These are phyloP conservation scores for Pristionchus mayeri DNA, from an alignment of 2,888 invertebrate species.

Conservation along the genomic window DNA sequence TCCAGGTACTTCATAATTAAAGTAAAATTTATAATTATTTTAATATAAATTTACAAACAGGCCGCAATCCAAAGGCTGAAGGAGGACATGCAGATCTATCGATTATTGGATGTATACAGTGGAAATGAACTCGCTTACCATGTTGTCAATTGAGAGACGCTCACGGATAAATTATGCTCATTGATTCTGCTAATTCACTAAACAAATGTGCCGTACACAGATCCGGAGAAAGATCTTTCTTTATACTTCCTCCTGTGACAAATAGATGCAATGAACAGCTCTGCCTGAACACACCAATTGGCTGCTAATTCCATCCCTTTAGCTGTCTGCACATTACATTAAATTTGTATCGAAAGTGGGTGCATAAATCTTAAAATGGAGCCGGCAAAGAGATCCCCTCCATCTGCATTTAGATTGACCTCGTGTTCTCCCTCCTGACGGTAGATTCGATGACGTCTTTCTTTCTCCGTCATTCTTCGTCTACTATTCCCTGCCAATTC, in stretches of 20 bases:
- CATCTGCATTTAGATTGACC: slow-evolving; percentile 16
- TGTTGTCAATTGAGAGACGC: slow-evolving; percentile 11
- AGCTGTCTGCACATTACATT: too few relatives aligned
- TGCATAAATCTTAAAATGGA: too few relatives aligned
- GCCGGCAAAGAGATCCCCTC: too few relatives aligned
- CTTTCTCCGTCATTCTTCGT: background rate
- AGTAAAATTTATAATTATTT: background rate
- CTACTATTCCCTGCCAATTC: background rate
- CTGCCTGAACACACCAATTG: too few relatives aligned
- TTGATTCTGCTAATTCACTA: too few relatives aligned
- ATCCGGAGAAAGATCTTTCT: too few relatives aligned
- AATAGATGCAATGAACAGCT: too few relatives aligned
- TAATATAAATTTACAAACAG: background rate
- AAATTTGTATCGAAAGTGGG: too few relatives aligned
- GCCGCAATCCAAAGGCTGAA: slow-evolving; percentile 7
- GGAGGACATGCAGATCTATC: slow-evolving; percentile 45
- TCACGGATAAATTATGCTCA: slow-evolving; percentile 40
- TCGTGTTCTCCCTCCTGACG: background rate
- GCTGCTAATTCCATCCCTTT: too few relatives aligned
- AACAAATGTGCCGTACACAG: too few relatives aligned
- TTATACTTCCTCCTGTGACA: too few relatives aligned
- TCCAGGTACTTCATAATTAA: background rate
- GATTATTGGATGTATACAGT: slow-evolving; percentile 29
- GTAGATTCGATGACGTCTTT: background rate
- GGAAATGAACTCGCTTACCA: slow-evolving; percentile 36